Conservation (phyloP, 2,797 vertebrate species). For the Trichosurus vulpecula region DNA sequence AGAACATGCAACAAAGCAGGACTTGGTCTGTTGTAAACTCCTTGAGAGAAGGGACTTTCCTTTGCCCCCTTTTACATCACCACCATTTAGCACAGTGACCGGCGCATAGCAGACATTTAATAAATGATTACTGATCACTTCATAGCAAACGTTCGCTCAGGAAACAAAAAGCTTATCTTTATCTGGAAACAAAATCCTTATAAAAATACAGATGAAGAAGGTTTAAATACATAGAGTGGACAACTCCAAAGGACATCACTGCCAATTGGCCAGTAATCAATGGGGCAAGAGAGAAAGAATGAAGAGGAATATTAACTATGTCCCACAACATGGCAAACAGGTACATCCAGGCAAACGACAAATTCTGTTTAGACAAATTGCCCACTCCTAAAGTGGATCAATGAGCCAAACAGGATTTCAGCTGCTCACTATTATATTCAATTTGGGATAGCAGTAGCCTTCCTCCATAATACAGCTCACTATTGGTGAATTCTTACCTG, state of each 20-base stretch:
- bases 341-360: neutral
- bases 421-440: neutral
- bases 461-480: neutral
- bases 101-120: neutral
- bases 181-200: neutral
- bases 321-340: neutral
- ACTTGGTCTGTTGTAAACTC: neutral
- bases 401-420: neutral
- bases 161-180: neutral
- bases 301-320: neutral
- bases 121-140: neutral
- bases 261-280: neutral
- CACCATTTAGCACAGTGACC: neutral
- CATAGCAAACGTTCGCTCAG: neutral
- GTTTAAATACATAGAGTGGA: neutral
- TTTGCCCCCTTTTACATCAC: neutral
- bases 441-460: neutral
- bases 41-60: neutral
- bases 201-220: neutral
- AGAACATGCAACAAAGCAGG: neutral
- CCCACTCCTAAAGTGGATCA: neutral
- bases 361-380: neutral
- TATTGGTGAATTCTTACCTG: neutral
- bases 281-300: neutral
- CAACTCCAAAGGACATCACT: neutral